These are phyloP conservation scores for Micromesistius poutassou DNA, from an alignment of 2,797 vertebrate genomes.

Conservation along the genomic window DNA sequence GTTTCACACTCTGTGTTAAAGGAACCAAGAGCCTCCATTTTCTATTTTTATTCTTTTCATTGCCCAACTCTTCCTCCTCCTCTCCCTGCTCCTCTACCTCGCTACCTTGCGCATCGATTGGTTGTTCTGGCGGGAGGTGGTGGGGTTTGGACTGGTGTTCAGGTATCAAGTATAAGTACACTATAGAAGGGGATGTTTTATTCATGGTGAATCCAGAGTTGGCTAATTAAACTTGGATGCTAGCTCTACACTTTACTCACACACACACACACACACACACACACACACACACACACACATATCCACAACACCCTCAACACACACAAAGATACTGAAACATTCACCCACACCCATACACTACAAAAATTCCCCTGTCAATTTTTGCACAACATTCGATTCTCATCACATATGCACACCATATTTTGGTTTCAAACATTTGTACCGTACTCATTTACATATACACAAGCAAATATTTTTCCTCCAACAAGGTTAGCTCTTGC, in stretches of 20 bases:
- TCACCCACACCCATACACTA: slow-evolving; percentile 8
- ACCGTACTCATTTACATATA: neutral
- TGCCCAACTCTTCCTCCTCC: neutral
- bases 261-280: slow-evolving; percentile 7
- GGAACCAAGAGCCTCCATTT: neutral
- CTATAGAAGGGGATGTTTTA: slow-evolving; percentile 48
- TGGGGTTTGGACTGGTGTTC: slow-evolving; percentile 29
- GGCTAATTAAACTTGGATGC: slow-evolving; percentile 45
- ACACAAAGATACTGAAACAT: neutral
- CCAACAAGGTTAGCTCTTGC: neutral
- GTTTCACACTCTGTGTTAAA: neutral
- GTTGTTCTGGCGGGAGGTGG: neutral
- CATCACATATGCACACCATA: neutral
- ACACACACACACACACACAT: neutral
- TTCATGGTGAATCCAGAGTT: slow-evolving; percentile 41
- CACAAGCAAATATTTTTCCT: neutral
- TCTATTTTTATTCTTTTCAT: neutral
- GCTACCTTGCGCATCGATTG: neutral
- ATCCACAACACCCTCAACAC: neutral
- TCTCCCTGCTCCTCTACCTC: neutral
- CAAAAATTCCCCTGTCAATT: neutral
- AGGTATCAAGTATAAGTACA: slow-evolving; percentile 31
- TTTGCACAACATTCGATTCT: neutral
- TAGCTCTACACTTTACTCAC: slow-evolving; percentile 1
- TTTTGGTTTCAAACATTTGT: neutral